Conservation (phyloP, 37 sponge, comb jelly and placozoan species). For the Theonella swinhoei region DNA sequence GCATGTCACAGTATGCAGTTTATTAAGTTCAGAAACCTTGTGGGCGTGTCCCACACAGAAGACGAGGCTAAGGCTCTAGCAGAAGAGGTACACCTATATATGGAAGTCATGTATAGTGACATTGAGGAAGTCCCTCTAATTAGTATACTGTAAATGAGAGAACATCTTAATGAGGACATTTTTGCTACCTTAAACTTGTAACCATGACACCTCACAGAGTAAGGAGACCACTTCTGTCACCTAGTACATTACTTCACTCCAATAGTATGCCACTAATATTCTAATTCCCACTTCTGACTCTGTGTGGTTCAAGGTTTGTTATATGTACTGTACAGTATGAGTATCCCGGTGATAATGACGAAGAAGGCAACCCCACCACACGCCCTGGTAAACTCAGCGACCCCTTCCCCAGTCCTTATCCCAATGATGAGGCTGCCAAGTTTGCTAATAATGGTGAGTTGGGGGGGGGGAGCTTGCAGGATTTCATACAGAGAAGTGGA, state of each 20-base stretch:
- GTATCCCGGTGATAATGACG: slow-evolving; percentile 89
- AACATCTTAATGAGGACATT: too few relatives aligned
- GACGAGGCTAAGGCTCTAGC: slow-evolving; percentile 87
- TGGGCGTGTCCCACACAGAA: slow-evolving; percentile 97
- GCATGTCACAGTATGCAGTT: slow-evolving; percentile 98
- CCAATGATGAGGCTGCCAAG: slow-evolving; percentile 94
- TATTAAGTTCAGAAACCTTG: slow-evolving; percentile 84
- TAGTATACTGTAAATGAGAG: too few relatives aligned
- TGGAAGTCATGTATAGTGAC: too few relatives aligned
- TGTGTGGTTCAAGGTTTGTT: too few relatives aligned
- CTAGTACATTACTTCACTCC: too few relatives aligned
- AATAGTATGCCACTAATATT: too few relatives aligned
- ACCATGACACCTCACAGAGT: too few relatives aligned
- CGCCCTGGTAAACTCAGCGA: slow-evolving; percentile 92
- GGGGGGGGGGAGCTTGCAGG: background rate
- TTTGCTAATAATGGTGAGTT: slow-evolving; percentile 90
- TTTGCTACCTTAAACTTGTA: too few relatives aligned
- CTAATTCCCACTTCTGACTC: too few relatives aligned
- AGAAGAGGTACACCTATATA: slow-evolving; percentile 67
- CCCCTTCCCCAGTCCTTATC: slow-evolving; percentile 91
- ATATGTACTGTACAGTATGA: slow-evolving; percentile 69
- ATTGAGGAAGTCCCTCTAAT: too few relatives aligned
- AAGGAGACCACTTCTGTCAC: too few relatives aligned
- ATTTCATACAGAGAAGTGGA: too few relatives aligned
- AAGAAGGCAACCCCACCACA: slow-evolving; percentile 93